These are phyloP conservation scores for Orientallactaga bullata DNA, from an alignment of 2,113 vertebrate species.

Conservation along the genomic window DNA sequence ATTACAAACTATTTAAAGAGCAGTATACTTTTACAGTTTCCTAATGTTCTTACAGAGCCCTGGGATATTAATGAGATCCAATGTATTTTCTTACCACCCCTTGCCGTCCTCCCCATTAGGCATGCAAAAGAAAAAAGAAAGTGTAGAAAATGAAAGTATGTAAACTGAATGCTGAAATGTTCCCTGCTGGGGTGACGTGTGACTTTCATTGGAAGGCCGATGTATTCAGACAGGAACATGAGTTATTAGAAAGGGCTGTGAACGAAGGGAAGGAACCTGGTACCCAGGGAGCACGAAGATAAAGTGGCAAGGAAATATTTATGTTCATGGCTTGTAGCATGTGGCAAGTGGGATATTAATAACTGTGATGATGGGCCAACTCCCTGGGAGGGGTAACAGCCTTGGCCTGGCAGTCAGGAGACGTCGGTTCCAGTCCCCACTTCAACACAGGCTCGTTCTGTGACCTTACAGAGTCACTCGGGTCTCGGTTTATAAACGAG, in stretches of 20 bases:
- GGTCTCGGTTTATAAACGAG: constrained; percentile 72
- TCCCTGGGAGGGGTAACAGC: constrained; percentile 56
- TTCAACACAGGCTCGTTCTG: constrained; percentile 49
- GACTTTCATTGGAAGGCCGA: constrained; percentile 48
- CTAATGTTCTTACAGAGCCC: neutral
- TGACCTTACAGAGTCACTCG: constrained; percentile 58
- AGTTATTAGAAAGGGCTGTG: constrained; percentile 73
- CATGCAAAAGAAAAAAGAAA: neutral
- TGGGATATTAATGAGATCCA: neutral
- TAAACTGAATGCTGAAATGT: neutral
- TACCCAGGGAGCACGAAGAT: constrained; percentile 67
- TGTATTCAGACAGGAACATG: constrained; percentile 62
- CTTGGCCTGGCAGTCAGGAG: constrained; percentile 61
- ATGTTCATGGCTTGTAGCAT: constrained; percentile 65
- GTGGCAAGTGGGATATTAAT: constrained; percentile 79
- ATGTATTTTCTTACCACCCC: neutral
- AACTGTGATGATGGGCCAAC: constrained; percentile 70
- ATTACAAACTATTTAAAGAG: constrained; percentile 50
- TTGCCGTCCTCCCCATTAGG: neutral
- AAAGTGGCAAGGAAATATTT: constrained; percentile 78
- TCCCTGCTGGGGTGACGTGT: constrained; percentile 54
- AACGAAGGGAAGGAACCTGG: constrained; percentile 63
- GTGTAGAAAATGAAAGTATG: constrained; percentile 55
- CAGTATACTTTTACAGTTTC: constrained; percentile 31
- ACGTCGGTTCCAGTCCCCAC: constrained; percentile 68